Evolutionary conservation across 2,797 vertebrate species (phyloP), one percentile per base, ranked within the genome.

Genomic region (Lophura swinhoii): DNA sequence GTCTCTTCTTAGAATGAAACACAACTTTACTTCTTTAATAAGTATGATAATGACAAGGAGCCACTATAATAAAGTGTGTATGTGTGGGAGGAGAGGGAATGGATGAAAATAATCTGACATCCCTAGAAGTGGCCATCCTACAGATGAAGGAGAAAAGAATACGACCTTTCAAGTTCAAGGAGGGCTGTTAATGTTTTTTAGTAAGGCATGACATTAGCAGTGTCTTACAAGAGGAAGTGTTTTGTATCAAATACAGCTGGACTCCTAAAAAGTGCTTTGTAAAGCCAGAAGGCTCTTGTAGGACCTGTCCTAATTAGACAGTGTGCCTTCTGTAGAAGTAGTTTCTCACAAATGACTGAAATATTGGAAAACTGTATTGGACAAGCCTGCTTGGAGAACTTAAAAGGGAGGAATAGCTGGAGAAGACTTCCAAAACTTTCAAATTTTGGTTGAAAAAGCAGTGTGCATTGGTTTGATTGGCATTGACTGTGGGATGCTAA

Each of bases 381-480:
- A 37, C 70, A 56, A 6, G 9, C 0, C 35, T 9, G 2, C 6
- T 21, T 51, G 49, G 37, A 55, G 49, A 58, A 56, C 0, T 1
- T 1, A 29, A 44, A n/a, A 21, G 43, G 33, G 24, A 37, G 22
- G 59, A 69, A 26, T 3, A 80, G 44, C 24, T 71, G 66, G 53
- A 44, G 81, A 24, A 0, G 6, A 18, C 2, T 78, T 35, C 23
- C 29, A 90, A 69, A 76, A 22, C 56, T 26, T 55, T 58, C 20
- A 12, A 0, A 1, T 18, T 33, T 12, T 11, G 70, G 24, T 1
- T 58, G 35, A 5, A 67, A 64, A 21, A 1, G 1, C 44, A 13
- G n/a, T 0, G 12, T 18, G 21, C 2, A 1, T 2, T 11, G 12
- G 2, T 26, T 44, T 23, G 18, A 31, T 44, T 64, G 17, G n/a